Percentiles rank a stretch among this genome's conserved stretches.
These are phyloP conservation scores for Eupleurogrammus muticus DNA, from an alignment of 2,797 vertebrate genomes.

Conservation along the genomic window DNA sequence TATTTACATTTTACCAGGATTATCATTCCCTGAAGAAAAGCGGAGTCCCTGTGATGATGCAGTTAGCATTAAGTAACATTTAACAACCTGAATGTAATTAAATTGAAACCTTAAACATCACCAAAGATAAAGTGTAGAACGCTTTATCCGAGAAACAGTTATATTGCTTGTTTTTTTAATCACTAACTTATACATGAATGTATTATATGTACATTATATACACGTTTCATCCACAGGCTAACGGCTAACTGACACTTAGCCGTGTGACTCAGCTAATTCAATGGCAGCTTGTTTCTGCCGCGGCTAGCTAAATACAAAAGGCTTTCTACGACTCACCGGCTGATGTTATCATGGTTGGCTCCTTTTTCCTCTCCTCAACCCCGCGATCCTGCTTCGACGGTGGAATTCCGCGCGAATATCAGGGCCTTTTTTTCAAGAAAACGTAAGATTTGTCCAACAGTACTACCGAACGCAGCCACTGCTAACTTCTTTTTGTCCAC, in stretches of 20 bases:
- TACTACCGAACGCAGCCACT: slow-evolving; percentile 10
- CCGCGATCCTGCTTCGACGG: slow-evolving; percentile 28
- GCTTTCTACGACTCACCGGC: slow-evolving; percentile 77
- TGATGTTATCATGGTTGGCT: slow-evolving; percentile 86
- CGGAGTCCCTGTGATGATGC: fast-evolving
- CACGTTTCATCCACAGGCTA: slow-evolving; percentile 3
- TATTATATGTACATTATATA: too few relatives aligned
- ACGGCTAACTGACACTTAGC: slow-evolving; percentile 43
- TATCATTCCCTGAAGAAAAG: background rate
- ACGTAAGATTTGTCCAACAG: slow-evolving; percentile 3
- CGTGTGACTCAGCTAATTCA: slow-evolving; percentile 90
- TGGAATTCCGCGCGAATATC: background rate
- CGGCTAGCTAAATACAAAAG: slow-evolving; percentile 47
- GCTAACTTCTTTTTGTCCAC: slow-evolving; percentile 73
- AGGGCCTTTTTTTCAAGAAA: background rate
- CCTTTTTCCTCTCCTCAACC: slow-evolving; percentile 48
- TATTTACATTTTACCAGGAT: background rate
- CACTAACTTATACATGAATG: background rate
- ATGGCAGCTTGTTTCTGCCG: slow-evolving; percentile 57
- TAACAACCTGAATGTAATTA: fast-evolving
- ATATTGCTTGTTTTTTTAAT: background rate
- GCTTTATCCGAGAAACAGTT: background rate
- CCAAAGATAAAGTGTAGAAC: background rate
- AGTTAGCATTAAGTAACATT: background rate
- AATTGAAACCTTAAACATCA: background rate